Evolutionary conservation across 1,140 invertebrate species (phyloP).

Genomic region (Andricus grossulariae): DNA sequence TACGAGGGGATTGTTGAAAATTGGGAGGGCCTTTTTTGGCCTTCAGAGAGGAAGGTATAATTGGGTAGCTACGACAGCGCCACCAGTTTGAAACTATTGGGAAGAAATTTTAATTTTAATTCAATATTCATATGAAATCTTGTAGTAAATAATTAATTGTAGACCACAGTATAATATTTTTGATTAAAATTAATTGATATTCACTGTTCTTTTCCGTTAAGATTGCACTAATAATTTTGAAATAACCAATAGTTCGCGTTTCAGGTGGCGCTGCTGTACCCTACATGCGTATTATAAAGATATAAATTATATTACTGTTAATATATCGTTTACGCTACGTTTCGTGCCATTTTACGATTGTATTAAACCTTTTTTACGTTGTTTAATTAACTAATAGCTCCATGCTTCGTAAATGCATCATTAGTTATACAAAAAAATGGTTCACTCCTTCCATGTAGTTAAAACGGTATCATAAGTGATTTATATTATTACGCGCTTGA

Average conservation of each 20-base stretch:
- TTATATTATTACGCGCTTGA: constrained; percentile 49
- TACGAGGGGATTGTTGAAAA: constrained; percentile 49
- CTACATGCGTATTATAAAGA: constrained; percentile 33
- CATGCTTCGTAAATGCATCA: background rate
- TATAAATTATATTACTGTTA: constrained; percentile 54
- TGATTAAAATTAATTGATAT: too few species aligned
- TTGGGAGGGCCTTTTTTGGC: constrained; percentile 7
- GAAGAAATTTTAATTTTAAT: too few species aligned
- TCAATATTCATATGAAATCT: too few species aligned
- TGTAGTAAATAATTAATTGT: too few species aligned
- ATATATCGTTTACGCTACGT: constrained; percentile 54
- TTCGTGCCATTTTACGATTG: constrained; percentile 64
- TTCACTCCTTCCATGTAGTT: constrained; percentile 23
- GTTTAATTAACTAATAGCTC: background rate
- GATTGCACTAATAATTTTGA: too few species aligned
- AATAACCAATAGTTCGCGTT: too few species aligned
- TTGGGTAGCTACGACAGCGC: background rate
- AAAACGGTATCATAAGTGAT: constrained; percentile 19
- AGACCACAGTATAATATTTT: too few species aligned
- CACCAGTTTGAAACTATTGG: too few species aligned
- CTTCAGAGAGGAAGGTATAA: constrained; percentile 26
- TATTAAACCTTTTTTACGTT: constrained; percentile 48
- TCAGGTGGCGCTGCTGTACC: too few species aligned
- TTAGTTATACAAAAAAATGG: constrained; percentile 8
- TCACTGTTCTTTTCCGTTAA: too few species aligned